Percentiles rank a stretch among this genome's conserved stretches.
Conservation (phyloP, 2,888 invertebrate species). For the Hanleya hanleyi region DNA sequence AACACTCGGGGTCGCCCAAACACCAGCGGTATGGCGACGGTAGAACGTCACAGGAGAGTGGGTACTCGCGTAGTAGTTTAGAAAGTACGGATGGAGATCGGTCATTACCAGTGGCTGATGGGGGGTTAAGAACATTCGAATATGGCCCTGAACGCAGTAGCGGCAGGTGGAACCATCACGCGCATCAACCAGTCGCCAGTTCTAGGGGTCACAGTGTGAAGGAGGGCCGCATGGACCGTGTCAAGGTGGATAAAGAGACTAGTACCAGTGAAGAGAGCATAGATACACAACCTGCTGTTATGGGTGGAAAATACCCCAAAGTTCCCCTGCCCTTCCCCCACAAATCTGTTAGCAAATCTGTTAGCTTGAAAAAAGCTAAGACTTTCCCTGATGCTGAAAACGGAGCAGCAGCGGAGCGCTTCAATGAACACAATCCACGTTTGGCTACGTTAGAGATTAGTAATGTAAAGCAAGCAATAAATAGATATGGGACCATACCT, state of each 20-base stretch:
- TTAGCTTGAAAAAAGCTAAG: neutral
- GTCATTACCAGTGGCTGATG: neutral
- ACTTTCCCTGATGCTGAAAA: conserved; percentile 2
- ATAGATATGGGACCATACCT: conserved; percentile 96
- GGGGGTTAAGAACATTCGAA: neutral
- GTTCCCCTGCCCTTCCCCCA: conserved; percentile 64
- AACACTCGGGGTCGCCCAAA: neutral
- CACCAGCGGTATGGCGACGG: neutral
- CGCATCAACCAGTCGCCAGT: neutral
- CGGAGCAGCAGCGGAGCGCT: conserved; percentile 11
- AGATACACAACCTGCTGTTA: conserved; percentile 39
- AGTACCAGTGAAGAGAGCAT: conserved; percentile 43
- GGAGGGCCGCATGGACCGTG: neutral
- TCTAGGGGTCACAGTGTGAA: neutral
- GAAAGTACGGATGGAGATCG: conserved; percentile 46
- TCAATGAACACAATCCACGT: conserved; percentile 66
- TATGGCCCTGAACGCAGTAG: neutral
- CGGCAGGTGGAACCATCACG: neutral
- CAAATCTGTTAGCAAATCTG: conserved; percentile 2
- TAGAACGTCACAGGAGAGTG: conserved; percentile 39
- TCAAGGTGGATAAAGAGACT: conserved; percentile 50
- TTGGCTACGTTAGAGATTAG: conserved; percentile 94
- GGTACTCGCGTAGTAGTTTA: conserved; percentile 52
- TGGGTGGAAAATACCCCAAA: conserved; percentile 56
- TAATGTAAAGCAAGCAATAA: conserved; percentile 92